A percentile compares a stretch with the other conserved stretches of the same genome.
These are phyloP conservation scores for Periophthalmus modestus DNA, from an alignment of 2,113 vertebrate genomes.

Conservation along the genomic window DNA sequence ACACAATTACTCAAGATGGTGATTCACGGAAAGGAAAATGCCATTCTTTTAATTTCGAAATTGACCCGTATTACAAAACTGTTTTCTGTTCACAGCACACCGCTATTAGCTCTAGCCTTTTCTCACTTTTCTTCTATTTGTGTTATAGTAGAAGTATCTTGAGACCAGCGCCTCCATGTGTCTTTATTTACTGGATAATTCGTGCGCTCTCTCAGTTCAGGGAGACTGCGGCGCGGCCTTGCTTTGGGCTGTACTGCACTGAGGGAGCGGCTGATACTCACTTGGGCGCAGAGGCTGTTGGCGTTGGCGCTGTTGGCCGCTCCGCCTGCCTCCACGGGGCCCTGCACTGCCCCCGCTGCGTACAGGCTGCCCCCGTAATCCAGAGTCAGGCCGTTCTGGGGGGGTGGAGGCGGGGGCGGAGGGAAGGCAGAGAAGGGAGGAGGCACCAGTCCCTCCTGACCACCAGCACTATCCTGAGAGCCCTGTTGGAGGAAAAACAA, in stretches of 20 bases:
- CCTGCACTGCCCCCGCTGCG: constrained; percentile 72
- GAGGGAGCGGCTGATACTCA: constrained; percentile 60
- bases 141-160: not conserved
- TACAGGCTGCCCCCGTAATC: constrained; percentile 78
- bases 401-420: constrained; percentile 79
- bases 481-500: constrained; percentile 58
- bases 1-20: not conserved
- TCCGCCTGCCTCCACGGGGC: constrained; percentile 73
- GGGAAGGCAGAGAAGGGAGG: constrained; percentile 79
- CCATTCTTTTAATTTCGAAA: not conserved
- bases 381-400: constrained; percentile 79
- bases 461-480: constrained; percentile 78
- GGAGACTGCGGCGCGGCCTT: constrained; percentile 15
- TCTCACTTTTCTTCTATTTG: not conserved
- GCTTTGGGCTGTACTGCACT: constrained; percentile 30
- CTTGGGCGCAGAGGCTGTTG: constrained; percentile 71
- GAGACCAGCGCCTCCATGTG: not conserved
- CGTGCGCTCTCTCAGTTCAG: constrained; percentile 2
- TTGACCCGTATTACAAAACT: not conserved
- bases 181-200: constrained; percentile 1
- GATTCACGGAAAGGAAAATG: not conserved
- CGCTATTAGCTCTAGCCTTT: not conserved
- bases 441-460: constrained; percentile 78
- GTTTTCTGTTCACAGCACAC: not conserved
- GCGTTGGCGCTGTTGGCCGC: constrained; percentile 58